Evolutionary conservation across 2,797 vertebrate genomes (phyloP), one percentile per base, ranked within the genome.

Genomic region (Epinephelus awoara): DNA sequence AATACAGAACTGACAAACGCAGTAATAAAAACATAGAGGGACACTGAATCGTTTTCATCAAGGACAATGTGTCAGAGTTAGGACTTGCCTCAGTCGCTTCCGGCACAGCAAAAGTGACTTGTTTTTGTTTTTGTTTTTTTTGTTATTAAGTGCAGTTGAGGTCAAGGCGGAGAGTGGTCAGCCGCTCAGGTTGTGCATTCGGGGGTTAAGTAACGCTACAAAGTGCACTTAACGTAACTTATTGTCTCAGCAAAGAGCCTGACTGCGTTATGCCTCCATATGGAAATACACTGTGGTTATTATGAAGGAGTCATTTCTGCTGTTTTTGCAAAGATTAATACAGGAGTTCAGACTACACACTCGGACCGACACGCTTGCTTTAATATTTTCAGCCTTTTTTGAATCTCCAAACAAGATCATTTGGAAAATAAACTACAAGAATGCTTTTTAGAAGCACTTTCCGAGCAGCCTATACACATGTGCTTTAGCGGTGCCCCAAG

Each of bases 1-100:
- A 70, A 79, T 92, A 94, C 87, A 93, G 85, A 91, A 87, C 58
- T 18, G 75, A 86, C 80, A 61, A 79, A 86, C 77, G 77, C 55
- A 72, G 75, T 77, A 61, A 88, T 65, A 84, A 87, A 86, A 88
- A 82, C 72, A 73, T 15, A 77, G 68, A 87, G 69, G 72, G 69
- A 85, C 74, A 67, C 18, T 34, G 61, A 59, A 40, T 65, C 58
- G 6, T 61, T 75, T 81, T 83, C 40, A 61, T 70, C 14, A 6
- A 44, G 65, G 72, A 75, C 76, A 15, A 7, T 27, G 65, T 70
- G 61, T 78, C 61, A 72, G 58, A 47, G 61, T 77, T 49, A 2
- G 47, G 65, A 71, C 72, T 73, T 70, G 74, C 67, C 54, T 73
- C 46, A 3, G 27, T 72, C 55, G 49, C 19, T 58, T 61, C 59